Conservation (phyloP, 2,888 invertebrate genomes). For the Rambutsinella grinnellia region DNA sequence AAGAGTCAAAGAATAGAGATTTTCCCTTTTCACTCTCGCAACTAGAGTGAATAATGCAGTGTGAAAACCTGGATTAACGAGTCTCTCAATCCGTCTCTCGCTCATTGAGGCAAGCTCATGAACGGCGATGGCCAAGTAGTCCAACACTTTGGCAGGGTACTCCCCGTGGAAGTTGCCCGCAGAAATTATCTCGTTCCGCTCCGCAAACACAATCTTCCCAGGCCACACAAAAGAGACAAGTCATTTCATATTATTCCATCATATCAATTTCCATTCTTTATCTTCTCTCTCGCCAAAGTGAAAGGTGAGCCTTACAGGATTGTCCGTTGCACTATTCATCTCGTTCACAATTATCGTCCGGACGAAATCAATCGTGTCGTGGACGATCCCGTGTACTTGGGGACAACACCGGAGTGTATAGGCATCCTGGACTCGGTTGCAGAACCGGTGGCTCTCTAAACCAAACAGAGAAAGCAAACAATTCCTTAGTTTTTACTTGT, state of each 20-base stretch:
- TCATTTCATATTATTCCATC: background rate
- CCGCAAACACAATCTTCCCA: constrained; percentile 72
- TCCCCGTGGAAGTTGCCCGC: constrained; percentile 81
- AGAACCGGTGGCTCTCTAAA: constrained; percentile 76
- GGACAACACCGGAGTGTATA: constrained; percentile 78
- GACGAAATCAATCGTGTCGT: constrained; percentile 77
- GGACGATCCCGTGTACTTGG: constrained; percentile 77
- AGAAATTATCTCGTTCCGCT: constrained; percentile 75
- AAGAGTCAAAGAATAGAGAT: no score
- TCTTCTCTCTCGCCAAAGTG: no score
- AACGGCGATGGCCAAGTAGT: constrained; percentile 77
- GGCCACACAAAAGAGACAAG: background rate
- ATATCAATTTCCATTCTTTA: background rate
- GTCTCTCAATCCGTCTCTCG: constrained; percentile 75
- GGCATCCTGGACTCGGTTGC: constrained; percentile 77
- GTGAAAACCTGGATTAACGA: constrained; percentile 78
- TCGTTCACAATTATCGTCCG: constrained; percentile 74
- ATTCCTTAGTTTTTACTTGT: no score
- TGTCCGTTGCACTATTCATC: constrained; percentile 79
- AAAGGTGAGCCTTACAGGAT: constrained; percentile 71
- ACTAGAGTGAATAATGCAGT: no score
- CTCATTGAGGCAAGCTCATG: constrained; percentile 78
- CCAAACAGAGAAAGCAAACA: background rate
- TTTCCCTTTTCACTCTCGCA: no score
- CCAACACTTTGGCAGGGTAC: constrained; percentile 78